A percentile compares a stretch with the other conserved stretches of the same genome.
Evolutionary conservation across 2,113 vertebrate genomes (phyloP).

Genomic region (Egretta garzetta): DNA sequence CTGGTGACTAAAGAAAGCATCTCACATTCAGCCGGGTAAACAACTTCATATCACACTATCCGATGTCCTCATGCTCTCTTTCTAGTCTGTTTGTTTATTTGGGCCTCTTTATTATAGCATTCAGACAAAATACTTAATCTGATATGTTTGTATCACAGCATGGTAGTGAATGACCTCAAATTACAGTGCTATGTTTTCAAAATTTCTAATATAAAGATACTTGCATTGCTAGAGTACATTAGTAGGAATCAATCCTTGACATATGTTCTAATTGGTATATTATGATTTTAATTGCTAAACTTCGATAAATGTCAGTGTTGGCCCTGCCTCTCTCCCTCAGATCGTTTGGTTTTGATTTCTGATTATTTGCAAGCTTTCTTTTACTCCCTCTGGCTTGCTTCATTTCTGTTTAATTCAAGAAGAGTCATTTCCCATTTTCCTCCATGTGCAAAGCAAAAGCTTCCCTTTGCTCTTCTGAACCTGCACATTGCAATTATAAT

Average conservation of each 20-base stretch:
- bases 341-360: not conserved
- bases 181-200: not conserved
- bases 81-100: not conserved
- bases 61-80: not conserved
- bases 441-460: not conserved
- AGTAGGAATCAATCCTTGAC: not conserved
- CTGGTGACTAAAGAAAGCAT: not conserved
- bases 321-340: not conserved
- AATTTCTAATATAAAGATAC: not conserved
- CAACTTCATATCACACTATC: not conserved
- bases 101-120: not conserved
- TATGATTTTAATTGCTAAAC: not conserved
- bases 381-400: not conserved
- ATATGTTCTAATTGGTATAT: not conserved
- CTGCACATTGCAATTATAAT: conserved; percentile 14
- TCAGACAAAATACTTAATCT: conserved; percentile 4
- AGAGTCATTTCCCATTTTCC: not conserved
- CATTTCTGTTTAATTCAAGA: not conserved
- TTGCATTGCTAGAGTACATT: not conserved
- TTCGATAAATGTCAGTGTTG: not conserved
- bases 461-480: conserved; percentile 18
- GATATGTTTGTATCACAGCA: not conserved
- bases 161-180: not conserved
- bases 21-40: not conserved
- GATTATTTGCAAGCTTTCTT: not conserved